Conservation (phyloP, 2,113 vertebrate species). For the Odontesthes bonariensis region DNA sequence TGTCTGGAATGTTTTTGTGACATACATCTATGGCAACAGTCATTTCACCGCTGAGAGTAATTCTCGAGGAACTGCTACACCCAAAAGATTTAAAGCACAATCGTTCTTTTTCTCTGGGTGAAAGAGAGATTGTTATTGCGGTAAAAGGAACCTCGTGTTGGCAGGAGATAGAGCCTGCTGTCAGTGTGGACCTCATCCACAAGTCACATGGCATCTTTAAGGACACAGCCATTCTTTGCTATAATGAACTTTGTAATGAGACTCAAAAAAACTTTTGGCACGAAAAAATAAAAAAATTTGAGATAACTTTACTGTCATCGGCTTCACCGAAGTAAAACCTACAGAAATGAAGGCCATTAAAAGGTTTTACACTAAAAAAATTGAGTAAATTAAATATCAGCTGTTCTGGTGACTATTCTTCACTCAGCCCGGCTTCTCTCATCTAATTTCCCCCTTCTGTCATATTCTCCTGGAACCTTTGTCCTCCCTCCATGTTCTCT, state of each 20-base stretch:
- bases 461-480: conserved; percentile 21
- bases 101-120: neutral
- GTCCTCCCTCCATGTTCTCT: conserved; percentile 37
- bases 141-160: neutral
- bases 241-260: too few species aligned
- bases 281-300: too few species aligned
- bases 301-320: neutral
- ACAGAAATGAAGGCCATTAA: neutral
- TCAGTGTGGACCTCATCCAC: neutral
- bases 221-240: neutral
- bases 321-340: neutral
- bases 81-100: neutral
- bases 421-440: neutral
- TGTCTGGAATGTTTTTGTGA: neutral
- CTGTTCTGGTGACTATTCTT: conserved; percentile 6
- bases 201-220: neutral
- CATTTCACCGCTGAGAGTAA: neutral
- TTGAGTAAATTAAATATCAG: neutral
- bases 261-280: neutral
- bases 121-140: neutral
- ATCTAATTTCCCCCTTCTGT: neutral
- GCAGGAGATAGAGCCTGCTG: neutral
- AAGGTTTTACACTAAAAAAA: conserved; percentile 4
- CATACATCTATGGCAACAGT: neutral
- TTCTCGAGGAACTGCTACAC: neutral